These are phyloP conservation scores for Rhaphigaster nebulosa DNA, from an alignment of 2,888 invertebrate genomes.

Conservation along the genomic window DNA sequence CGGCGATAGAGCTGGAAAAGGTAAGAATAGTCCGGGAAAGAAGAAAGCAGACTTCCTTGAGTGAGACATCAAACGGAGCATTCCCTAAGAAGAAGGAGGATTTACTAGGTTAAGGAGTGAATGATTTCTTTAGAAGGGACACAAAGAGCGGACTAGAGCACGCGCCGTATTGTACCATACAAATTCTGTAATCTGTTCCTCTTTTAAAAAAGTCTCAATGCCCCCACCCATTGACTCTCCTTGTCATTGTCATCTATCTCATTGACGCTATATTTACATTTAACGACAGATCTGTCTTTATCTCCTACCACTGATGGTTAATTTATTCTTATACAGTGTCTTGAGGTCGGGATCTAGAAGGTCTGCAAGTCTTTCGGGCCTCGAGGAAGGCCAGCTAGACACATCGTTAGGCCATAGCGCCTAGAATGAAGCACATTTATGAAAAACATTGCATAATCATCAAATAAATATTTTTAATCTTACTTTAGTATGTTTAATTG, in stretches of 20 bases:
- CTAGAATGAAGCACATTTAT: too few species aligned
- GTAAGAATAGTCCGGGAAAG: background rate
- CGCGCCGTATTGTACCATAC: slow-evolving; percentile 58
- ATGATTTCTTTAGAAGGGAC: background rate
- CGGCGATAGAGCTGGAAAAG: background rate
- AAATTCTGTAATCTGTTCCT: slow-evolving; percentile 56
- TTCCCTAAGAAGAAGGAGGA: slow-evolving; percentile 22
- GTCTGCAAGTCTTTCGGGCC: too few species aligned
- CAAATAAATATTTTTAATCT: too few species aligned
- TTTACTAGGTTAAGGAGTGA: slow-evolving; percentile 49
- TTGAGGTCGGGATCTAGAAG: background rate
- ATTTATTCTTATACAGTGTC: background rate
- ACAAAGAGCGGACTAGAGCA: slow-evolving; percentile 4
- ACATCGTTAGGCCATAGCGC: too few species aligned
- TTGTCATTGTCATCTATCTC: slow-evolving; percentile 20
- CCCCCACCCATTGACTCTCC: slow-evolving; percentile 52
- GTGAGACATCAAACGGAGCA: slow-evolving; percentile 9
- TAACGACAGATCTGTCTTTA: slow-evolving; percentile 26
- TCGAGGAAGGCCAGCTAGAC: too few species aligned
- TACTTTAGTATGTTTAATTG: too few species aligned
- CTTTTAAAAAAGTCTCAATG: slow-evolving; percentile 55
- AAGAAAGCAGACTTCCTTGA: background rate
- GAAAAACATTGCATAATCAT: too few species aligned
- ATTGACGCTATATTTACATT: slow-evolving; percentile 49
- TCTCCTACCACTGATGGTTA: background rate